Evolutionary conservation across 2,888 invertebrate species (phyloP), one percentile per base, ranked within the genome.

Genomic region (Scrobipalpa costella): DNA sequence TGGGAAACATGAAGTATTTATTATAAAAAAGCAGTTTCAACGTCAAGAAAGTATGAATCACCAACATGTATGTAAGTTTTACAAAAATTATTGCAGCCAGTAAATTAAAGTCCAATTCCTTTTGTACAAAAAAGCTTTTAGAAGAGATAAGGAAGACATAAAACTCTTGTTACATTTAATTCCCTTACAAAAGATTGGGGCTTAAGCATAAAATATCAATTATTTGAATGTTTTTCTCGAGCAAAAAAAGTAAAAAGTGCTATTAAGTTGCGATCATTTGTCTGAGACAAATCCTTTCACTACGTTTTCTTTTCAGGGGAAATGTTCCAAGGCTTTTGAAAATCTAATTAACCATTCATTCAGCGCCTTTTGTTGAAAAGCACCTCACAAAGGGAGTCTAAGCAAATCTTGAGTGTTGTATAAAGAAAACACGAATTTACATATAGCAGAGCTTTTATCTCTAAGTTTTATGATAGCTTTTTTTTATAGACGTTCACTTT

Each of bases 181-280:
- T 21, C 19, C 50, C 21, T 52, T 27, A 52, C 21, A 19, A 19
- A 49, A 21, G 49, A 21, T 49, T 52, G 21, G 19, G 11, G 21
- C 21, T 52, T 13, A 21, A 21, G 21, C 50, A 13, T 21, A 21
- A 52, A 52, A 52, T 52, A 52, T 21, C 50, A 52, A 52, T 52
- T 52, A 52, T 52, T 52, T 27, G 50, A 17, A 52, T 52, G 50
- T 52, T 52, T 52, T 52, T 6, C 50, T 13, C 50, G 21, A 21
- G 21, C 8, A 21, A 52, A 27, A 52, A 52, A 52, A 52, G 50
- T 52, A 21, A n/a, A 44, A 52, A 52, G 50, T 21, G 27, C 50
- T 52, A 52, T 21, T 52, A 21, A 21, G 50, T 52, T 52, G 50
- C 50, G 50, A 21, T 52, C 21, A 52, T 52, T 52, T 52, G 50